Evolutionary conservation across 1,140 invertebrate genomes (phyloP).

Genomic region (Nylanderia fulva): DNA sequence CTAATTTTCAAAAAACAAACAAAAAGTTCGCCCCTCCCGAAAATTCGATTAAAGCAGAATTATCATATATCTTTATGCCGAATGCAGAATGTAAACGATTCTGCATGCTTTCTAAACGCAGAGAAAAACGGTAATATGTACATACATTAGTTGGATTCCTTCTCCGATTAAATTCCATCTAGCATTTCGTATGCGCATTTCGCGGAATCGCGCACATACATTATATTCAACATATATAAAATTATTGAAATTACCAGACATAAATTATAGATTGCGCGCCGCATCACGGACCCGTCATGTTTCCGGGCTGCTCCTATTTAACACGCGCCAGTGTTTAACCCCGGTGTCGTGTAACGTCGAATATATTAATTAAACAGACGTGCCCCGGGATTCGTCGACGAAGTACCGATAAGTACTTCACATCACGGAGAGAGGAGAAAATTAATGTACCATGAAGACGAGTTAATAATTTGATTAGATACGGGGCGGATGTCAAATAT

Average conservation of each 20-base stretch:
- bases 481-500: not conserved
- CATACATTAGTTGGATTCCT: not conserved
- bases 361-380: constrained; percentile 7
- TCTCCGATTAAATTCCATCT: not conserved
- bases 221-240: not conserved
- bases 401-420: not conserved
- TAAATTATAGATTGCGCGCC: not conserved
- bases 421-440: not conserved
- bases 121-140: not conserved
- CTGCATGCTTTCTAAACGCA: not conserved
- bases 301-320: not conserved
- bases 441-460: constrained; percentile 1
- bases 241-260: not conserved
- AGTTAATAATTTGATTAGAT: constrained; percentile 18
- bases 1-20: not conserved
- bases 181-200: not conserved
- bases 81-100: not conserved
- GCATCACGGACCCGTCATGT: not conserved
- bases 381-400: not conserved
- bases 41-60: not conserved
- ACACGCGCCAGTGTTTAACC: not conserved
- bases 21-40: no score
- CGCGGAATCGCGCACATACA: not conserved
- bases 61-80: not conserved
- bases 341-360: not conserved